Evolutionary conservation across 2,113 vertebrate genomes (phyloP).

Genomic region (Daubentonia madagascariensis): DNA sequence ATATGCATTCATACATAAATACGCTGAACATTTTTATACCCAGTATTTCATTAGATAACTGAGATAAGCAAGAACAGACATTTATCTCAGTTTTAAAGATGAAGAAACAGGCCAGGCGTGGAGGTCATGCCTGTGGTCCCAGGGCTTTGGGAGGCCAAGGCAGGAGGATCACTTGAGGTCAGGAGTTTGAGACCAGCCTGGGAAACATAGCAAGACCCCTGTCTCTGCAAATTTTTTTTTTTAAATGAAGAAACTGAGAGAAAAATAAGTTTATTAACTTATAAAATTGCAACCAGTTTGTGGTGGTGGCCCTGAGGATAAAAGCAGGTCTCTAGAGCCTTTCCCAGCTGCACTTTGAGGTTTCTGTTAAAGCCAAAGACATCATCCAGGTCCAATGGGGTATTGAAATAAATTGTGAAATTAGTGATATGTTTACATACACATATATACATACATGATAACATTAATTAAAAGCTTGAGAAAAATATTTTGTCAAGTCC

Average conservation of each 20-base stretch:
- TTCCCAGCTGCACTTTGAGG: neutral
- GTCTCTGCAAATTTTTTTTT: neutral
- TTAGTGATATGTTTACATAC: neutral
- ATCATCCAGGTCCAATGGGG: neutral
- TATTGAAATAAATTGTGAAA: neutral
- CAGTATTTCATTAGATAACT: neutral
- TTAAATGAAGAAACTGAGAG: neutral
- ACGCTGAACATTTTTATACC: neutral
- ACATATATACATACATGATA: neutral
- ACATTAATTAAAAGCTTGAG: neutral
- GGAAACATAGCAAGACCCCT: no score
- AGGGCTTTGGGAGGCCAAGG: no score
- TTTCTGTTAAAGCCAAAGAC: neutral
- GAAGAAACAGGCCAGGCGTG: neutral
- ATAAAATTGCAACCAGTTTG: neutral
- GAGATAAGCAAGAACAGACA: neutral
- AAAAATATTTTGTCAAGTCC: neutral
- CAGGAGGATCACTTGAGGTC: no score
- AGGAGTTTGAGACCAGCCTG: no score
- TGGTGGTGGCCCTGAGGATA: neutral
- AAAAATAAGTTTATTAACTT: neutral
- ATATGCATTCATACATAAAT: neutral
- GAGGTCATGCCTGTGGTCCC: no score
- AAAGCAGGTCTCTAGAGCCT: neutral
- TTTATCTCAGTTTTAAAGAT: conserved; percentile 8